Conservation (phyloP, 2,888 invertebrate genomes). For the Cybosia mesomella region DNA sequence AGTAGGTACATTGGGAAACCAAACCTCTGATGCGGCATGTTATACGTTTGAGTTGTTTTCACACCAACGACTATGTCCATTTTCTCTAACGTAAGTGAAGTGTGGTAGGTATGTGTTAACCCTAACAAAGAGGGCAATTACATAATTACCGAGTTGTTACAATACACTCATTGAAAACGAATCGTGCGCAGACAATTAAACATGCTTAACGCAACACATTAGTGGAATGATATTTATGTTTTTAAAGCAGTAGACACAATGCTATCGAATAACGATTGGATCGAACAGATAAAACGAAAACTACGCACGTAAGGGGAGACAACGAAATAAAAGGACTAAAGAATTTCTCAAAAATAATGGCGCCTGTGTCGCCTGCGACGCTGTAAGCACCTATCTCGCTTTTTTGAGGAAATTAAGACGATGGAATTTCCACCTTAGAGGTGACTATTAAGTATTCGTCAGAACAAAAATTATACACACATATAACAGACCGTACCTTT, state of each 20-base stretch:
- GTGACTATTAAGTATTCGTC: neutral
- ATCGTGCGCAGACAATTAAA: constrained; percentile 21
- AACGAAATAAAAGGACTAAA: neutral
- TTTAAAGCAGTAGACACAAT: neutral
- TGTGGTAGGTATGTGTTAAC: neutral
- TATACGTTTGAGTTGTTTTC: too few relatives aligned
- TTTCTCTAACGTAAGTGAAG: too few relatives aligned
- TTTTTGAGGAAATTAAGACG: neutral
- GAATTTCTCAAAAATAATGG: neutral
- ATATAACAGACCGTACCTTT: constrained; percentile 33
- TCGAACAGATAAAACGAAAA: neutral
- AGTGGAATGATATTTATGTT: neutral
- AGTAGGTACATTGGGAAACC: too few relatives aligned
- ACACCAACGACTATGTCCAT: too few relatives aligned
- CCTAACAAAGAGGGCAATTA: constrained; percentile 12
- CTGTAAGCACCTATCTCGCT: neutral
- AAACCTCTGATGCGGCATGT: too few relatives aligned
- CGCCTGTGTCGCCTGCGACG: too few relatives aligned
- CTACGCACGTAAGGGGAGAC: neutral
- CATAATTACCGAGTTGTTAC: constrained; percentile 12
- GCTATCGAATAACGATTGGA: neutral
- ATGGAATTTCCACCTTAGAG: neutral
- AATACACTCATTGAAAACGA: constrained; percentile 3
- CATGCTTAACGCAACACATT: constrained; percentile 17
- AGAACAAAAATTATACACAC: neutral